Evolutionary conservation across 92 coral and sea anemone species (phyloP).

Genomic region (Epizoanthus stellaris): DNA sequence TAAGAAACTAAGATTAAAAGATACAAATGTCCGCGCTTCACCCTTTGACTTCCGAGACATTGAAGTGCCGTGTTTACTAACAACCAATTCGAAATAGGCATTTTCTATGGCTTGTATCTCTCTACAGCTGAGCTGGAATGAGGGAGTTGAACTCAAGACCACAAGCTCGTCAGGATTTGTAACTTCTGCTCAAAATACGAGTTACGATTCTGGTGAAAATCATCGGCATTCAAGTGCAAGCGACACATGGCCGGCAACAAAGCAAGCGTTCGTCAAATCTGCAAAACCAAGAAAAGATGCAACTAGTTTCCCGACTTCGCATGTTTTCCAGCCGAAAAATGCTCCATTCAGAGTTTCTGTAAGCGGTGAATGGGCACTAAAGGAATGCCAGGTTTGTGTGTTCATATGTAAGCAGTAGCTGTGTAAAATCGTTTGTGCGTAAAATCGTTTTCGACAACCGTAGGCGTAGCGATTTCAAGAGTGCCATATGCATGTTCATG

Average conservation of each 20-base stretch:
- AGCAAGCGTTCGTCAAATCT: slow-evolving; percentile 68
- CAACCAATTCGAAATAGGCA: neutral
- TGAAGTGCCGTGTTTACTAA: slow-evolving; percentile 18
- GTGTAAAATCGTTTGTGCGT: neutral
- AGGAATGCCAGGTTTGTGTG: slow-evolving; percentile 79
- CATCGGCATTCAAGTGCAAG: slow-evolving; percentile 75
- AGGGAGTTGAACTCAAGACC: slow-evolving; percentile 77
- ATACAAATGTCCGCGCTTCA: too few relatives aligned
- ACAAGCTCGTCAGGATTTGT: slow-evolving; percentile 70
- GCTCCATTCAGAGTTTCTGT: slow-evolving; percentile 89
- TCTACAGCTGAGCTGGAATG: slow-evolving; percentile 82
- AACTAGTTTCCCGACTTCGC: slow-evolving; percentile 57
- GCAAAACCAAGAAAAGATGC: slow-evolving; percentile 52
- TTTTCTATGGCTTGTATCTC: slow-evolving; percentile 24
- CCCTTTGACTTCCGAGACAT: slow-evolving; percentile 2
- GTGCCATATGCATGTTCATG: neutral
- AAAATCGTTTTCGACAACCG: neutral
- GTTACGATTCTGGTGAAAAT: slow-evolving; percentile 38
- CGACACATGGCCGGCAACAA: slow-evolving; percentile 60
- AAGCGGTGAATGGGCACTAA: slow-evolving; percentile 92
- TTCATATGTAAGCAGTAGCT: neutral
- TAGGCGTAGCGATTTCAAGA: neutral
- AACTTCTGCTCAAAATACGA: slow-evolving; percentile 84
- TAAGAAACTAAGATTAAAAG: too few relatives aligned
- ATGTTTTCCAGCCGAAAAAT: slow-evolving; percentile 76